These are phyloP conservation scores for Drosophila pegasa DNA, from an alignment of 2,888 invertebrate genomes.

Conservation along the genomic window DNA sequence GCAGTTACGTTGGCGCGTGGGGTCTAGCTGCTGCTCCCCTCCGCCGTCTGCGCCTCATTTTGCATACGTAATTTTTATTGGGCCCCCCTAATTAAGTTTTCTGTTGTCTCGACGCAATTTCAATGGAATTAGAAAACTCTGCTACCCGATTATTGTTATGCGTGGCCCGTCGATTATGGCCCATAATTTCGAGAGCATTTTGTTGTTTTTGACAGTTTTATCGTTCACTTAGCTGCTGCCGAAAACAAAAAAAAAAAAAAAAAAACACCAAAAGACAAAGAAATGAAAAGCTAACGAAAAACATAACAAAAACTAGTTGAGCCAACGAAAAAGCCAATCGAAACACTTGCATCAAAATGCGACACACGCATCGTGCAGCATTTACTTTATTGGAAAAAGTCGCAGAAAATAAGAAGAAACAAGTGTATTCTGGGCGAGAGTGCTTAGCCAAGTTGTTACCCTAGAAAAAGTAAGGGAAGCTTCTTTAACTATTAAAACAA, in stretches of 20 bases:
- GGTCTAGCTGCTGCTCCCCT: constrained; percentile 9
- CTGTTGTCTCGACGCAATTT: constrained; percentile 51
- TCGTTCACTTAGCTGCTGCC: constrained; percentile 69
- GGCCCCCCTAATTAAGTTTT: constrained; percentile 64
- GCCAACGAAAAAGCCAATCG: constrained; percentile 46
- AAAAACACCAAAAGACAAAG: constrained; percentile 10
- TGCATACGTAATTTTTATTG: constrained; percentile 62
- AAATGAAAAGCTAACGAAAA: constrained; percentile 60
- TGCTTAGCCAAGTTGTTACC: background rate
- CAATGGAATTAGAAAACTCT: constrained; percentile 58
- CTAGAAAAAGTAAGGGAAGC: background rate
- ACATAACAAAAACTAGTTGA: constrained; percentile 48
- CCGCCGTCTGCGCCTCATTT: constrained; percentile 30
- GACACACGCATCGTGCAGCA: constrained; percentile 68
- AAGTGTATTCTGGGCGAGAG: constrained; percentile 13
- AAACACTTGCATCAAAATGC: constrained; percentile 69
- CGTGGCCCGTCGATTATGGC: constrained; percentile 58
- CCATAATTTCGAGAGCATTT: constrained; percentile 69
- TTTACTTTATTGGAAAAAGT: constrained; percentile 81
- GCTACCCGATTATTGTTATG: constrained; percentile 56
- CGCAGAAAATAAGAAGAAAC: constrained; percentile 39
- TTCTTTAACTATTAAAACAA: too few species aligned
- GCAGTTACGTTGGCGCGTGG: constrained; percentile 40
- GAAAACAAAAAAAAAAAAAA: constrained; percentile 37
- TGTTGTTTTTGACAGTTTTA: constrained; percentile 75